These are phyloP conservation scores for Choristoneura rosaceana DNA, from an alignment of 2,888 invertebrate species.

Conservation along the genomic window DNA sequence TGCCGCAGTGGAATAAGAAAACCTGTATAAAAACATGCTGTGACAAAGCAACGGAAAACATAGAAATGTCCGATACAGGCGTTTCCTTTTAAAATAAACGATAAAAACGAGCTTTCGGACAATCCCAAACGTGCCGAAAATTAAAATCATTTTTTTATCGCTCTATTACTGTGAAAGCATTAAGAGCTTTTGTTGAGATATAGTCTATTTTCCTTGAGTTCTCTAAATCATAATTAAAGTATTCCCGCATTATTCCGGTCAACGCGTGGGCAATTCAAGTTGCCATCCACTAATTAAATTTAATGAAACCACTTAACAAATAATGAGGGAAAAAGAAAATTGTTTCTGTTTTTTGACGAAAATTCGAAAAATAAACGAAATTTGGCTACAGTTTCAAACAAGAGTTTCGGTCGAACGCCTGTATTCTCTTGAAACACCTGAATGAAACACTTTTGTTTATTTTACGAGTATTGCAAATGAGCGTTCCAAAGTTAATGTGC, in stretches of 20 bases:
- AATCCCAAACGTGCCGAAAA: slow-evolving; percentile 11
- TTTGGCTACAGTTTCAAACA: too few species aligned
- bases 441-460: too few species aligned
- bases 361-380: too few species aligned
- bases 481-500: too few species aligned
- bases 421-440: too few species aligned
- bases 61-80: slow-evolving; percentile 4
- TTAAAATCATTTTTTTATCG: slow-evolving; percentile 1
- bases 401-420: too few species aligned
- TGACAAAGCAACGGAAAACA: background rate
- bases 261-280: background rate
- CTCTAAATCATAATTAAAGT: background rate
- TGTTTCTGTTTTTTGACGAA: too few species aligned
- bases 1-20: slow-evolving; percentile 17
- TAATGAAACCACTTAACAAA: background rate
- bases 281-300: background rate
- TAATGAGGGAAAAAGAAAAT: too few species aligned
- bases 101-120: slow-evolving; percentile 35
- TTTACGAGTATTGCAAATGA: too few species aligned
- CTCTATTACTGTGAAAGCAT: background rate
- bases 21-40: background rate
- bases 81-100: slow-evolving; percentile 16
- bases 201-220: background rate
- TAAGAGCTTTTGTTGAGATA: background rate
- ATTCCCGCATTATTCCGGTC: background rate